phyloP scores from a whole-genome alignment of 2,797 vertebrate genomes.

The Scolopax rusticola region DNA sequence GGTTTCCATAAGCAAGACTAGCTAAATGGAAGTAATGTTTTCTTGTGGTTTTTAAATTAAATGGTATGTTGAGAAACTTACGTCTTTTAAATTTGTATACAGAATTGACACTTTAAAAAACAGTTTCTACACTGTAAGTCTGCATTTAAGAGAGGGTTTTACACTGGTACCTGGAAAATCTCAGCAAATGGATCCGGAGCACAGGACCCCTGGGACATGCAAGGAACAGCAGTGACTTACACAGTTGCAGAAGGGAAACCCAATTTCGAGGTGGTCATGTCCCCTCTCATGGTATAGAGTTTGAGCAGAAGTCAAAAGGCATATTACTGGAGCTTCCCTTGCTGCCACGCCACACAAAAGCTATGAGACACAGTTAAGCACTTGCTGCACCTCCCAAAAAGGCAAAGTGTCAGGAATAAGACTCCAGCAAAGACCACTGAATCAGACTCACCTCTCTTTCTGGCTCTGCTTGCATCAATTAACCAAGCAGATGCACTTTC shows the following conservation, averaged over 20 bases:
- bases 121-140: not conserved
- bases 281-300: not conserved
- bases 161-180: not conserved
- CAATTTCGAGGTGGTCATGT: not conserved
- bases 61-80: not conserved
- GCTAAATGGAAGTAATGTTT: not conserved
- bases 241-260: not conserved
- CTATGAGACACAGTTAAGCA: not conserved
- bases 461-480: not conserved
- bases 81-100: not conserved
- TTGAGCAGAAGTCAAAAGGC: not conserved
- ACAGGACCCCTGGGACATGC: rapidly evolving
- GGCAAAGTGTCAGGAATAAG: not conserved
- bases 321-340: not conserved
- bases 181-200: not conserved
- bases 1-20: not conserved
- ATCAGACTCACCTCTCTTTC: not conserved
- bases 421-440: not conserved
- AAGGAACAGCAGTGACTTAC: not conserved
- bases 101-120: not conserved
- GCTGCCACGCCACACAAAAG: not conserved
- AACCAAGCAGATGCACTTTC: not conserved
- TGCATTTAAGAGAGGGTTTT: not conserved
- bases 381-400: not conserved
- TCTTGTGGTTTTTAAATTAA: not conserved